phyloP scores from a whole-genome alignment of 2,797 vertebrate genomes.

The Amblyopsis hoosieri region DNA sequence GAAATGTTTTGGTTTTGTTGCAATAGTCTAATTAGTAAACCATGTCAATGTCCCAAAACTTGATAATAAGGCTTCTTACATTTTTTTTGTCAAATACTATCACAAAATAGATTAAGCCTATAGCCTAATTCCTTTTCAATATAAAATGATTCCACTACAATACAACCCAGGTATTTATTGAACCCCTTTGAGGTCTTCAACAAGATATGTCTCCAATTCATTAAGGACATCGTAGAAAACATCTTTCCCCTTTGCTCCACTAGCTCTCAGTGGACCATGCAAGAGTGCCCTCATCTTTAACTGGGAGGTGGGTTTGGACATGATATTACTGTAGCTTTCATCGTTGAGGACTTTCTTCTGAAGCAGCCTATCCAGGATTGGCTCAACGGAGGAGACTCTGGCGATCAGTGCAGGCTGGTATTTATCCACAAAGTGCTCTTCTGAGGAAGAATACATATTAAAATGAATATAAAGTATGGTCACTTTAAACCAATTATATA shows the following conservation, averaged over 20 bases:
- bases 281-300: constrained; percentile 23
- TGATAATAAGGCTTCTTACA: no score
- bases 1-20: no score
- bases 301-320: accelerated
- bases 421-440: constrained; percentile 43
- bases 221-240: constrained; percentile 44
- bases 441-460: constrained; percentile 18
- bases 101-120: no score
- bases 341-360: not conserved
- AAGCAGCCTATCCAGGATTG: constrained; percentile 59
- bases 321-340: constrained; percentile 23
- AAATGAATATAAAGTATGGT: not conserved
- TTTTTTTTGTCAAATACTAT: no score
- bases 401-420: accelerated
- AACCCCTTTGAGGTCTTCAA: constrained; percentile 35
- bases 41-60: no score
- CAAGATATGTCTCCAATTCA: not conserved
- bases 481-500: not conserved
- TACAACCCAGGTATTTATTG: not conserved
- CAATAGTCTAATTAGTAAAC: no score
- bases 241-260: constrained; percentile 16
- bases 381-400: not conserved
- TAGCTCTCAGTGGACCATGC: not conserved
- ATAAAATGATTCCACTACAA: no score
- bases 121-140: no score